A percentile compares a stretch with the other conserved stretches of the same genome.
Conservation (phyloP, 92 coral and sea anemone species). For the Nematostella vectensis region DNA sequence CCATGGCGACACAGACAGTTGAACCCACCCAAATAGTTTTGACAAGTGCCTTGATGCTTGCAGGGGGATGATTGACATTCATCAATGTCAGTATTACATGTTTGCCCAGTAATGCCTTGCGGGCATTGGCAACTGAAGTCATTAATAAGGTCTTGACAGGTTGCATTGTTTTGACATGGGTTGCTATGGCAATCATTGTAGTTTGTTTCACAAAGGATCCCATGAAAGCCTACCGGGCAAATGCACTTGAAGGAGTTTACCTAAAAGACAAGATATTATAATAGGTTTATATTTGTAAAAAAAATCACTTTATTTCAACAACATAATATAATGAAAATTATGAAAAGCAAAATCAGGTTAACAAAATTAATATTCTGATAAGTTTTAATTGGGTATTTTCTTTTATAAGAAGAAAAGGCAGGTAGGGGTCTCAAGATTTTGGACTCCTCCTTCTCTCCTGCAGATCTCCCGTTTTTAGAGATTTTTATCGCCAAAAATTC, state of each 20-base stretch:
- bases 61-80: conserved; percentile 64
- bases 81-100: conserved; percentile 49
- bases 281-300: neutral
- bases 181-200: conserved; percentile 64
- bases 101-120: conserved; percentile 53
- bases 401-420: too few species aligned
- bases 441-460: too few species aligned
- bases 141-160: conserved; percentile 58
- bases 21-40: conserved; percentile 46
- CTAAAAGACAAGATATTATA: conserved; percentile 14
- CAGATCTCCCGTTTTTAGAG: too few species aligned
- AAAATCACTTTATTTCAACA: too few species aligned
- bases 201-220: conserved; percentile 68
- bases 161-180: conserved; percentile 55
- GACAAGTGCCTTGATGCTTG: conserved; percentile 58
- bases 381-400: too few species aligned
- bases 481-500: too few species aligned
- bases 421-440: too few species aligned
- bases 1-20: conserved; percentile 50
- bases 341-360: neutral
- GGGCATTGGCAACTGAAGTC: conserved; percentile 52
- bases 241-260: conserved; percentile 66
- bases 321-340: neutral
- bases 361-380: too few species aligned
- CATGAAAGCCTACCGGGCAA: conserved; percentile 52